These are phyloP conservation scores for Aptenodytes forsteri DNA, from an alignment of 2,113 vertebrate genomes.

Conservation along the genomic window DNA sequence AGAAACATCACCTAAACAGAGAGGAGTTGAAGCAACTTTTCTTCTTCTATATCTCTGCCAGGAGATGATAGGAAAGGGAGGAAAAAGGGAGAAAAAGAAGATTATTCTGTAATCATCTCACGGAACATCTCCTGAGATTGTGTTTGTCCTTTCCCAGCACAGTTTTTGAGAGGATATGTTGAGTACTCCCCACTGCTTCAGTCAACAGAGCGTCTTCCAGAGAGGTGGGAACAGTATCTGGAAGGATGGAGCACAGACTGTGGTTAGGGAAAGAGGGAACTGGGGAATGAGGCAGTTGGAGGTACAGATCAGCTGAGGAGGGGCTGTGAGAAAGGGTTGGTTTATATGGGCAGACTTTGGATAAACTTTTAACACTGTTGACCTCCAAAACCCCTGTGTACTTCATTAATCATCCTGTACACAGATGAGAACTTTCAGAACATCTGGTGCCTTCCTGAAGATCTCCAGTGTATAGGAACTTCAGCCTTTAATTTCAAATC, in stretches of 20 bases:
- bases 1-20: not conserved
- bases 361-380: slow-evolving; percentile 44
- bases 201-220: not conserved
- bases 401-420: slow-evolving; percentile 32
- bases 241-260: not conserved
- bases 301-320: not conserved
- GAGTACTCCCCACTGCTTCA: not conserved
- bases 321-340: not conserved
- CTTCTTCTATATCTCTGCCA: not conserved
- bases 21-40: not conserved
- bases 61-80: not conserved
- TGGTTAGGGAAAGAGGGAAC: not conserved
- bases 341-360: not conserved
- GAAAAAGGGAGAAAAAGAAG: not conserved
- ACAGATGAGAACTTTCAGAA: slow-evolving; percentile 43
- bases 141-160: not conserved
- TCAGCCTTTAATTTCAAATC: slow-evolving; percentile 52
- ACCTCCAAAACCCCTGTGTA: slow-evolving; percentile 60
- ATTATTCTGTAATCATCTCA: not conserved
- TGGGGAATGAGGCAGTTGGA: not conserved
- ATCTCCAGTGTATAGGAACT: slow-evolving; percentile 30
- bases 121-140: not conserved
- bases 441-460: slow-evolving; percentile 59
- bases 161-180: not conserved
- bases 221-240: not conserved